Evolutionary conservation across 2,797 vertebrate genomes (phyloP).

Genomic region (Pseudocheirus occidentalis): DNA sequence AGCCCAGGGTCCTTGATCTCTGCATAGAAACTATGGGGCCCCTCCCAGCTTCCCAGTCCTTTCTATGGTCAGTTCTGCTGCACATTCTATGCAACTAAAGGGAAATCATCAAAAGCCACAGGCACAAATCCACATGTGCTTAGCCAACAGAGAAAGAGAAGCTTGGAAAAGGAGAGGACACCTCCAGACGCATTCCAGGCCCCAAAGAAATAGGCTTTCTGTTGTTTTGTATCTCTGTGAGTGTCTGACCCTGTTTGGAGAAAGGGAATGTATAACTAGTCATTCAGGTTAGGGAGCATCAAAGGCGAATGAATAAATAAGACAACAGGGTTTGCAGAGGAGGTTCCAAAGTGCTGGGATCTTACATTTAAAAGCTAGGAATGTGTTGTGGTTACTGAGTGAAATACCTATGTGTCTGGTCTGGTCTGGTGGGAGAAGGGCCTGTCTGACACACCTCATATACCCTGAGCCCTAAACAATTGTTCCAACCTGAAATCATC

Average conservation of each 20-base stretch:
- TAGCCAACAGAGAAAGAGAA: background rate
- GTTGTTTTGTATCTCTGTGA: conserved; percentile 4
- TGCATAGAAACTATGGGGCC: background rate
- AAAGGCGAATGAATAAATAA: conserved; percentile 46
- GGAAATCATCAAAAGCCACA: background rate
- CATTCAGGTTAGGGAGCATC: conserved; percentile 5
- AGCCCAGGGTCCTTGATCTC: background rate
- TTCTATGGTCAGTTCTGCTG: conserved; percentile 1
- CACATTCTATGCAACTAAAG: background rate
- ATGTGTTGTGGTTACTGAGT: conserved; percentile 20
- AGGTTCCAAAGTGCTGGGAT: conserved; percentile 33
- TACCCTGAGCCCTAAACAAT: conserved; percentile 1
- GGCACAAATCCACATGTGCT: background rate
- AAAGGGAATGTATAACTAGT: background rate
- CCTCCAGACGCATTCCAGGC: background rate
- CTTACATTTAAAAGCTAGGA: conserved; percentile 59
- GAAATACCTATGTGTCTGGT: conserved; percentile 44
- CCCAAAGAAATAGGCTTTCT: background rate
- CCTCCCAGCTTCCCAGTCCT: background rate
- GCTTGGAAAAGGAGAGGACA: too few relatives aligned
- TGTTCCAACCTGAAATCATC: background rate
- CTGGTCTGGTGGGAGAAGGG: background rate
- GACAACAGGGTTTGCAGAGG: background rate
- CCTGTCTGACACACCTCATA: conserved; percentile 8
- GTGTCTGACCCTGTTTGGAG: conserved; percentile 13